Conservation (phyloP, 2,888 invertebrate genomes). For the Alsophila aescularia region DNA sequence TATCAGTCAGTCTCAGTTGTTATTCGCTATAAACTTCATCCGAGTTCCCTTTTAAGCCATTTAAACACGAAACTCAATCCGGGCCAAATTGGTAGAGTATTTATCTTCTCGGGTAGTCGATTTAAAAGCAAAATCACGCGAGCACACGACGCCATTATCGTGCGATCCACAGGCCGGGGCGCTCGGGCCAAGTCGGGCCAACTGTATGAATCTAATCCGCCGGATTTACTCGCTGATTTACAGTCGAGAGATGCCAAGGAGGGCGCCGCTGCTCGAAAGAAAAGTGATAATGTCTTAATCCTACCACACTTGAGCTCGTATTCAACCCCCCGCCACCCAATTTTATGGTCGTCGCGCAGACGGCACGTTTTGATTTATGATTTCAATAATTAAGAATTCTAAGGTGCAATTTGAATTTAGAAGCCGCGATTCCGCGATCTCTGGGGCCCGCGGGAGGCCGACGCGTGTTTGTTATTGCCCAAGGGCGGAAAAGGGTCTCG, state of each 20-base stretch:
- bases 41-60: slow-evolving; percentile 68
- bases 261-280: slow-evolving; percentile 83
- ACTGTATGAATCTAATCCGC: slow-evolving; percentile 85
- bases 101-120: slow-evolving; percentile 78
- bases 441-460: slow-evolving; percentile 70
- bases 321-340: slow-evolving; percentile 60
- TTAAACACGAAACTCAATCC: slow-evolving; percentile 71
- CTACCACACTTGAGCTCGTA: slow-evolving; percentile 80
- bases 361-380: slow-evolving; percentile 84
- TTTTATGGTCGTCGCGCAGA: slow-evolving; percentile 83
- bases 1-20: slow-evolving; percentile 72
- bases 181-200: slow-evolving; percentile 48
- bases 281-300: slow-evolving; percentile 89
- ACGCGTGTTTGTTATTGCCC: slow-evolving; percentile 82
- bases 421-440: slow-evolving; percentile 64
- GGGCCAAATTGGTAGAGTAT: slow-evolving; percentile 75
- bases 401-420: slow-evolving; percentile 84
- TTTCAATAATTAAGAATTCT: slow-evolving; percentile 85
- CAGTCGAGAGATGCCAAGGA: slow-evolving; percentile 73
- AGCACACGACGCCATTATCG: slow-evolving; percentile 83
- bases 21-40: slow-evolving; percentile 67
- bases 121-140: slow-evolving; percentile 84
- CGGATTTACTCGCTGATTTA: slow-evolving; percentile 85
- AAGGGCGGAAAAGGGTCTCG: slow-evolving; percentile 74
- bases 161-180: slow-evolving; percentile 75